Conservation (phyloP, 1,140 invertebrate species). For the Zaprionus tsacasi region DNA sequence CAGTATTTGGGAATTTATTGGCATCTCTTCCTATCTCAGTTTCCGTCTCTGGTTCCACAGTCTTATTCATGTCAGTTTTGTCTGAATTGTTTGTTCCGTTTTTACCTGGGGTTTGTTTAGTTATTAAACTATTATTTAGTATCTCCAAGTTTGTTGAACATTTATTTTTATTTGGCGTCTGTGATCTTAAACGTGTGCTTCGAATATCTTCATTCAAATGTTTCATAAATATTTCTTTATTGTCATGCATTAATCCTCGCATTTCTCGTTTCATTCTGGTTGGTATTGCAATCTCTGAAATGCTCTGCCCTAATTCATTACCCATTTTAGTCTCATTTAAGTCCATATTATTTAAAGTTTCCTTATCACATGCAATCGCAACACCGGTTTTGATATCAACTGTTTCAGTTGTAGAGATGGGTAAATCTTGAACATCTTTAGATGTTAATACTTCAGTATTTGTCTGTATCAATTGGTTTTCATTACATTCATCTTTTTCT, state of each 20-base stretch:
- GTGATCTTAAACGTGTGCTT: not conserved
- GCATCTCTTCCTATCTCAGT: too few species aligned
- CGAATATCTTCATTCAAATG: not conserved
- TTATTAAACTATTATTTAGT: not conserved
- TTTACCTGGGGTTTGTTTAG: not conserved
- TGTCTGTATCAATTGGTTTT: not conserved
- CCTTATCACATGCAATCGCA: too few species aligned
- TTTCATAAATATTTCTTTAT: not conserved
- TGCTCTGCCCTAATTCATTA: not conserved
- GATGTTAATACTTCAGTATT: not conserved
- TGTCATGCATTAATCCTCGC: not conserved
- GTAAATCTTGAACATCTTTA: too few species aligned
- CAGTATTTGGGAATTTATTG: too few species aligned
- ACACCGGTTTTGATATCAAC: not conserved
- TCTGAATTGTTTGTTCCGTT: not conserved
- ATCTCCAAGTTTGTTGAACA: not conserved
- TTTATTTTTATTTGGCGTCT: not conserved
- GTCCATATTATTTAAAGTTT: too few species aligned
- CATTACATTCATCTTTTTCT: not conserved
- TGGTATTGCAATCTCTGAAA: too few species aligned
- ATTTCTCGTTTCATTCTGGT: not conserved
- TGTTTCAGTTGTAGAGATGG: not conserved
- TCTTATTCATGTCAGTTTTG: not conserved
- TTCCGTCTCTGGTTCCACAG: too few species aligned
- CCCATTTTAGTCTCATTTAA: not conserved